Base-by-base conservation (phyloP, 2,797 vertebrate genomes). In the Florisuga fusca region DNA sequence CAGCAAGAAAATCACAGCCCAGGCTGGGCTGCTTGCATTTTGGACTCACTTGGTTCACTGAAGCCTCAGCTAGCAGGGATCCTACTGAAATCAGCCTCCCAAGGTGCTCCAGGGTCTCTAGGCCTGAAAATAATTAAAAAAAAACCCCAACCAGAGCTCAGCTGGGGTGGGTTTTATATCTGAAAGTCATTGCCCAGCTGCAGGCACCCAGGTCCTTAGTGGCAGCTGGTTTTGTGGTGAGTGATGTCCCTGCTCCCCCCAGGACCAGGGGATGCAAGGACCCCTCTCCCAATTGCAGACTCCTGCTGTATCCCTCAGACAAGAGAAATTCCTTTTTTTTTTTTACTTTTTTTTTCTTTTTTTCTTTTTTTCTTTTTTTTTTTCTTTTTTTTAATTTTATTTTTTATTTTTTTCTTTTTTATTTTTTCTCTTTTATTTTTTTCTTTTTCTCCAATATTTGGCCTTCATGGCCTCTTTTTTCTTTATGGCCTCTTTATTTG, bases 91-190 rank as follows among this genome's bases (percentile, higher is more conserved):
- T 41, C 61, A 45, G 61, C 20, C 62, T 61, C 15, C 15, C 10
- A 19, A 13, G 10, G 9, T 31, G 10, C 23, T 46, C 25, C 38
- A 68, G 21, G 12, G 8, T 5, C 41, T 59, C 38, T 4, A 1
- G 3, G 3, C 10, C 17, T 36, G 4, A 11, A 33, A 11, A 54
- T 22, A 57, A 41, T 15, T 11, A 38, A 14, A 0, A 1, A 3
- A 3, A 31, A 43, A 2, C 29, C 15, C 3, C 20, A 18, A 3
- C 7, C 48, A 38, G 31, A 26, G 10, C 53, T 71, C 48, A 27
- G 33, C 74, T 79, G 53, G 3, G 1, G 16, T 4, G 7, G 21
- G 20, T 57, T 90, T 75, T 51, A 9, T 41, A 27, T 19, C 43
- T 64, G 71, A 80, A 46, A 84, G n/a, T 67, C 55, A 22, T 58